Evolutionary conservation across 2,888 invertebrate genomes (phyloP).

Genomic region (Zaprionus lineosus): DNA sequence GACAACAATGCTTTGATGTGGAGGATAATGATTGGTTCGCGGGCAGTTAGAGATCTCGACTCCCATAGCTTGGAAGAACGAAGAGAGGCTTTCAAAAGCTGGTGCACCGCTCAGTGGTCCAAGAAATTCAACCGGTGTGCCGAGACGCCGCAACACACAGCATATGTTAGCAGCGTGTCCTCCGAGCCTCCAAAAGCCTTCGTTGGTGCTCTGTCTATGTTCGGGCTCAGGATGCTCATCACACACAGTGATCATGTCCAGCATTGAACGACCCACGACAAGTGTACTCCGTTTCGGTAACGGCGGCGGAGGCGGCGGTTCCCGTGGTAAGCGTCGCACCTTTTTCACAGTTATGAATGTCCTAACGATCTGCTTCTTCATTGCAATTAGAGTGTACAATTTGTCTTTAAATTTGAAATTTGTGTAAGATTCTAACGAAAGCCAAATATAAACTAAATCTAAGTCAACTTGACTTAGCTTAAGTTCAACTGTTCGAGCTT

Average conservation of each 20-base stretch:
- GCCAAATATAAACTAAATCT: no score
- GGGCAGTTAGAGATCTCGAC: constrained; percentile 85
- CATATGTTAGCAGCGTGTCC: constrained; percentile 88
- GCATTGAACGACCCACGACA: constrained; percentile 85
- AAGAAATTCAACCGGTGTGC: constrained; percentile 84
- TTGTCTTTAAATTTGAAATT: no score
- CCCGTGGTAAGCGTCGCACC: constrained; percentile 53
- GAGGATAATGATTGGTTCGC: constrained; percentile 82
- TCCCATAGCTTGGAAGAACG: constrained; percentile 84
- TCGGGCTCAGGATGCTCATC: constrained; percentile 85
- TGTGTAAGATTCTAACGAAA: no score
- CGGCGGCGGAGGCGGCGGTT: constrained; percentile 19
- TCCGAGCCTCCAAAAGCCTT: constrained; percentile 86
- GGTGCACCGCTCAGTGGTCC: constrained; percentile 84
- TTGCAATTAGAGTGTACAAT: constrained; percentile 8
- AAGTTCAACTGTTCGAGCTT: background rate
- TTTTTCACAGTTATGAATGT: constrained; percentile 61
- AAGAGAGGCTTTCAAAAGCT: constrained; percentile 84
- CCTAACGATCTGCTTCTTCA: constrained; percentile 64
- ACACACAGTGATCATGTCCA: constrained; percentile 86
- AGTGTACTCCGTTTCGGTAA: constrained; percentile 79
- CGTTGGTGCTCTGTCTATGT: constrained; percentile 84
- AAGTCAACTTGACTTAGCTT: constrained; percentile 14
- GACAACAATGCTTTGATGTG: constrained; percentile 85
- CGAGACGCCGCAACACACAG: constrained; percentile 85